Conservation (phyloP, 2,888 invertebrate species). For the Trichopoda pennipes region DNA sequence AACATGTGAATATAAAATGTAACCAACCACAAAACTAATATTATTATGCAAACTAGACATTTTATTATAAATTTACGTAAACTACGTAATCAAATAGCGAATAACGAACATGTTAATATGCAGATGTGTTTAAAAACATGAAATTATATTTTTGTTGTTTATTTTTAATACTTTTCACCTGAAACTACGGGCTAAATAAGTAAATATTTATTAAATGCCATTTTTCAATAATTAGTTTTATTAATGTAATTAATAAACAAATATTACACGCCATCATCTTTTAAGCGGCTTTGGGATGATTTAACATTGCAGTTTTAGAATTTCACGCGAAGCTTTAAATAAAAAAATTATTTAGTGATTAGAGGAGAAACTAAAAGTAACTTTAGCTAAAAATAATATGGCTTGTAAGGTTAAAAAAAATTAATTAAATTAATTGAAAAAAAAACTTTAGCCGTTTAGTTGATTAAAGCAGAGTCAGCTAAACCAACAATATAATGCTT, state of each 20-base stretch:
- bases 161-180: slow-evolving; percentile 3
- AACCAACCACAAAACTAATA: slow-evolving; percentile 13
- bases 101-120: slow-evolving; percentile 21
- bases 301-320: not conserved
- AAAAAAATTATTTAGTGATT: no score
- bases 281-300: slow-evolving; percentile 20
- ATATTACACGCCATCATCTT: not conserved
- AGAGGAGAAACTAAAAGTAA: not conserved
- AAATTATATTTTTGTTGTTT: slow-evolving; percentile 14
- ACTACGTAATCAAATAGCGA: no score
- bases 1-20: slow-evolving; percentile 1
- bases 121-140: slow-evolving; percentile 39
- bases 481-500: no score
- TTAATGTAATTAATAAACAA: not conserved
- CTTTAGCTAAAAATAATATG: no score
- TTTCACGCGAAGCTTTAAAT: slow-evolving; percentile 2
- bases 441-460: no score
- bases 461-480: no score
- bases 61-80: no score
- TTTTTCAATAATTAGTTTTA: slow-evolving; percentile 26
- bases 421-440: no score
- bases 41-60: slow-evolving; percentile 11
- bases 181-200: not conserved
- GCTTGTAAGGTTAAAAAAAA: no score
- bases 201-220: not conserved